Percentiles rank a stretch among this genome's conserved stretches.
phyloP scores from a whole-genome alignment of 2,113 vertebrate species.

The Phasianus colchicus region DNA sequence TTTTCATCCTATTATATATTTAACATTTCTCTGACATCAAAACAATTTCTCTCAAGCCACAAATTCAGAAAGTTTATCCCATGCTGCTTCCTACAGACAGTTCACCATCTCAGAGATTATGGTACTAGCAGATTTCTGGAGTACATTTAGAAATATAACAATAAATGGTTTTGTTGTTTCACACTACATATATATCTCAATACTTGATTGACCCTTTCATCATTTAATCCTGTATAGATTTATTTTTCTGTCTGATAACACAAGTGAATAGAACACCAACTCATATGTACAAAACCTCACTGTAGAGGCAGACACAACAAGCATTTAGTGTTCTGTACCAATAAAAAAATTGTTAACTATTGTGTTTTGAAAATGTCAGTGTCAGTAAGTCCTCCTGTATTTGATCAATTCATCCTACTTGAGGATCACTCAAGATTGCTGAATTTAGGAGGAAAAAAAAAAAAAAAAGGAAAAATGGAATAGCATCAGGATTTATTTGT shows the following conservation, averaged over 20 bases:
- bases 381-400: neutral
- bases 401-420: neutral
- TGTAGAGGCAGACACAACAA: neutral
- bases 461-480: neutral
- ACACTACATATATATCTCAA: neutral
- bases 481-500: neutral
- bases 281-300: neutral
- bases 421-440: neutral
- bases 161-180: neutral
- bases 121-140: neutral
- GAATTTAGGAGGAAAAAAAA: neutral
- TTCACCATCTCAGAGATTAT: neutral
- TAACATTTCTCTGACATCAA: neutral
- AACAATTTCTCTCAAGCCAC: neutral
- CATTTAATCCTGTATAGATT: neutral
- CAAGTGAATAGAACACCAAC: neutral
- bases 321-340: neutral
- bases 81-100: neutral
- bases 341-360: neutral
- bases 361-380: neutral
- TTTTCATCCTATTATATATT: neutral
- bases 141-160: neutral
- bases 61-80: neutral
- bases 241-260: neutral
- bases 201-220: neutral